Evolutionary conservation across 2,888 invertebrate genomes (phyloP), one percentile per base, ranked within the genome.

Genomic region (Tanytarsus gracilentus): DNA sequence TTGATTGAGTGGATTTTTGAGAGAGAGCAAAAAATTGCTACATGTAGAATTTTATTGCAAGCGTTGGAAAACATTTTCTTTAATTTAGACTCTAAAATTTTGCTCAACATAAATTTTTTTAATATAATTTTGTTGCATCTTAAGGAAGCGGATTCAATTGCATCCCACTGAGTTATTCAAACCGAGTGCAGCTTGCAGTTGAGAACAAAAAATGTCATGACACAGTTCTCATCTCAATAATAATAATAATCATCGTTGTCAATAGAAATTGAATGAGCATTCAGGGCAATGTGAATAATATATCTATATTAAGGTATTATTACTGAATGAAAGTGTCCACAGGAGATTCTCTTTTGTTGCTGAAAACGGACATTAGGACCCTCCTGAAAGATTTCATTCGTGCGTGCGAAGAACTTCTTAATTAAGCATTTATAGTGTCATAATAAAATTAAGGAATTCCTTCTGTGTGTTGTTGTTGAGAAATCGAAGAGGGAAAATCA

Each of bases 1-100:
- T n/a, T 58, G 58, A 58, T 58, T 48, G 58, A 58, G 58, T 30
- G 58, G 44, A 58, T 44, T 58, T 55, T 30, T 51, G n/a, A n/a
- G n/a, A n/a, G n/a, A n/a, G n/a, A n/a, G 36, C 14, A 23, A 11
- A 11, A 9, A 44, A 23, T 44, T 44, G 11, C 4, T 44, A 21
- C 40, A 18, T 14, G n/a, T 11, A 18, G 44, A 44, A 44, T 8
- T 44, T 18, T 23, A 44, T 18, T 16, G 18, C 9, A 9, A 21
- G n/a, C 18, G n/a, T 7, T 44, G 11, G 44, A 11, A 44, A 18
- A 44, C 6, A 44, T 14, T 14, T 4, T 33, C 11, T 3, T 7
- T 33, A 33, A 6, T 33, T 7, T 36, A 44, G 44, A 23, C 21
- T 44, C 23, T 44, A 44, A 18, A 23, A 18, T 23, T 44, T 18